Conservation (phyloP, 2,888 invertebrate genomes). For the Epistrophe grossulariae region DNA sequence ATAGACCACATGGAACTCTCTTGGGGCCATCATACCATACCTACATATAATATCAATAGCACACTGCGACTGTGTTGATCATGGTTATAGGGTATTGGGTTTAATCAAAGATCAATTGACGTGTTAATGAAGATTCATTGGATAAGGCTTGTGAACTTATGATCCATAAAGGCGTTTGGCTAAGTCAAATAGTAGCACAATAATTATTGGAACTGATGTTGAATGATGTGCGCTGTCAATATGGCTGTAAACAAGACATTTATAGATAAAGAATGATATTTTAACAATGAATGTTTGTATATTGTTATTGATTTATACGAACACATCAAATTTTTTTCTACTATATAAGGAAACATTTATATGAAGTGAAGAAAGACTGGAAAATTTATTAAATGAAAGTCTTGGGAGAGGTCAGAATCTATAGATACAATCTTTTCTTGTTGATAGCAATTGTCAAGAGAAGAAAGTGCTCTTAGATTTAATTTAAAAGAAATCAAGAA, state of each 20-base stretch:
- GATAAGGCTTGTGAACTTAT: slow-evolving; percentile 56
- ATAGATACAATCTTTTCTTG: too few species aligned
- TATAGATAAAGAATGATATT: slow-evolving; percentile 17
- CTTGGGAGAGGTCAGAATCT: neutral
- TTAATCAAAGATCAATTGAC: slow-evolving; percentile 60
- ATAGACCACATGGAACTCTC: slow-evolving; percentile 39
- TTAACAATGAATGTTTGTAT: neutral
- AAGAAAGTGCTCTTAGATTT: too few species aligned
- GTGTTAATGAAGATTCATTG: slow-evolving; percentile 73
- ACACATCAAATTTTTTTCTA: neutral
- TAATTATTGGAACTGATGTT: slow-evolving; percentile 34
- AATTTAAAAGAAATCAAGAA: too few species aligned
- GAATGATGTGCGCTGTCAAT: slow-evolving; percentile 38
- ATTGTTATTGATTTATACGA: neutral
- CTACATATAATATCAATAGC: slow-evolving; percentile 7
- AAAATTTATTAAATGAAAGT: neutral
- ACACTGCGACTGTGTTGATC: neutral
- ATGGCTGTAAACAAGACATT: slow-evolving; percentile 35
- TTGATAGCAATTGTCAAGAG: too few species aligned
- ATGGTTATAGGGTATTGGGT: slow-evolving; percentile 36
- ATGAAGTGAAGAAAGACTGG: neutral
- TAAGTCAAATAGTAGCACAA: slow-evolving; percentile 33
- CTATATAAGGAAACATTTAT: neutral
- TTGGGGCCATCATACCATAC: slow-evolving; percentile 24
- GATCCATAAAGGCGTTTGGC: slow-evolving; percentile 45